Conservation (phyloP, 2,888 invertebrate genomes). For the Sinelater perroti region DNA sequence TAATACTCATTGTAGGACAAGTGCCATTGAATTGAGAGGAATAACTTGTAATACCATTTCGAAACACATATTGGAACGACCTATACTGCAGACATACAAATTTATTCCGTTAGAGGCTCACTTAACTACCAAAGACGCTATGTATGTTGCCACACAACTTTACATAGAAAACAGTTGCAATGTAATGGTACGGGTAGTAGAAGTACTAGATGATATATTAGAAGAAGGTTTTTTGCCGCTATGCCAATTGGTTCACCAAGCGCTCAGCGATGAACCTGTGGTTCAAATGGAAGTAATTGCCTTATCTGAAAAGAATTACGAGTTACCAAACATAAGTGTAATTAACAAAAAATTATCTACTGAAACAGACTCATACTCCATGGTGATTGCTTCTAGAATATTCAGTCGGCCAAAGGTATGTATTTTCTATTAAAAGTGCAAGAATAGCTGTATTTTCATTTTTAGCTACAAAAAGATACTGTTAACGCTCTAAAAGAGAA, state of each 20-base stretch:
- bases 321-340: conserved; percentile 65
- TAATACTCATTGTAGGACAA: too few species aligned
- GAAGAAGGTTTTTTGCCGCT: conserved; percentile 60
- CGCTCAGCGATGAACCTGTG: conserved; percentile 73
- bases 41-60: too few species aligned
- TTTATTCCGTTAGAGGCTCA: conserved; percentile 70
- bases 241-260: conserved; percentile 65
- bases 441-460: background rate
- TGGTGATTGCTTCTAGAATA: conserved; percentile 56
- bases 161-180: conserved; percentile 75
- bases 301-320: conserved; percentile 63
- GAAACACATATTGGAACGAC: too few species aligned
- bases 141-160: conserved; percentile 73
- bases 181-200: conserved; percentile 69
- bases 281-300: conserved; percentile 73
- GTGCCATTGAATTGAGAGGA: too few species aligned
- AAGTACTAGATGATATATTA: conserved; percentile 54
- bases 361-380: conserved; percentile 46
- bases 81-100: conserved; percentile 78
- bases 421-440: too few species aligned
- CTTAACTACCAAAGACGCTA: conserved; percentile 53
- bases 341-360: conserved; percentile 68
- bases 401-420: conserved; percentile 62
- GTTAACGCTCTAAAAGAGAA: conserved; percentile 18
- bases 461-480: background rate